These are phyloP conservation scores for Gymnosoma rotundatum DNA, from an alignment of 2,888 invertebrate species.

Conservation along the genomic window DNA sequence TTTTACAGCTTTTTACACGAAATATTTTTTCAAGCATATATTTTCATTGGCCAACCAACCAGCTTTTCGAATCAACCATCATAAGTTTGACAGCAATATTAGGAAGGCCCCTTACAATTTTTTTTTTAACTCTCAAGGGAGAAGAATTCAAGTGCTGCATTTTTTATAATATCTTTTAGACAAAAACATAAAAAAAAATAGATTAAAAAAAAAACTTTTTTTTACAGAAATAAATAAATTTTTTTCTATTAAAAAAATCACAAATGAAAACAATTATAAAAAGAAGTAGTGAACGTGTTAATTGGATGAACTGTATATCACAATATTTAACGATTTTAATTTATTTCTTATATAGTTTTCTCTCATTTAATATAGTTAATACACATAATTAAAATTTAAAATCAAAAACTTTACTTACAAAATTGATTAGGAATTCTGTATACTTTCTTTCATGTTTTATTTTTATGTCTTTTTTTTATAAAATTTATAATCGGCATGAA, in stretches of 20 bases:
- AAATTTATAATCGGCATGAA: constrained; percentile 18
- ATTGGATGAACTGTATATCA: constrained; percentile 83
- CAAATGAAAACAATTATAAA: constrained; percentile 53
- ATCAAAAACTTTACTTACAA: not conserved
- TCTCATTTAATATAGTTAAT: constrained; percentile 1
- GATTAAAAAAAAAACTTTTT: too few species aligned
- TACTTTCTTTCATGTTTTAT: not conserved
- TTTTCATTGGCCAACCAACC: too few species aligned
- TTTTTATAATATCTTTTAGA: not conserved
- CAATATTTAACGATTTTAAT: constrained; percentile 69
- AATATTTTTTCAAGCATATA: too few species aligned
- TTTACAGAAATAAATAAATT: constrained; percentile 15
- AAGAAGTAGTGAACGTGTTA: constrained; percentile 81
- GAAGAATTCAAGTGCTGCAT: constrained; percentile 9
- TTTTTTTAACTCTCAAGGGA: not conserved
- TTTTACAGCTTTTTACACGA: too few species aligned
- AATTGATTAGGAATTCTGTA: constrained; percentile 16
- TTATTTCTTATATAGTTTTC: constrained; percentile 41
- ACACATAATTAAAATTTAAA: too few species aligned
- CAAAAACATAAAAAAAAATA: not conserved
- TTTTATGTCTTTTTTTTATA: not conserved
- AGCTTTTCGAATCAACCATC: not conserved
- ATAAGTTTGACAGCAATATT: not conserved
- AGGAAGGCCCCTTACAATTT: not conserved
- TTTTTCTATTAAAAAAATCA: constrained; percentile 10